phyloP scores from a whole-genome alignment of 2,797 vertebrate genomes.

The Rhynchotus rufescens region DNA sequence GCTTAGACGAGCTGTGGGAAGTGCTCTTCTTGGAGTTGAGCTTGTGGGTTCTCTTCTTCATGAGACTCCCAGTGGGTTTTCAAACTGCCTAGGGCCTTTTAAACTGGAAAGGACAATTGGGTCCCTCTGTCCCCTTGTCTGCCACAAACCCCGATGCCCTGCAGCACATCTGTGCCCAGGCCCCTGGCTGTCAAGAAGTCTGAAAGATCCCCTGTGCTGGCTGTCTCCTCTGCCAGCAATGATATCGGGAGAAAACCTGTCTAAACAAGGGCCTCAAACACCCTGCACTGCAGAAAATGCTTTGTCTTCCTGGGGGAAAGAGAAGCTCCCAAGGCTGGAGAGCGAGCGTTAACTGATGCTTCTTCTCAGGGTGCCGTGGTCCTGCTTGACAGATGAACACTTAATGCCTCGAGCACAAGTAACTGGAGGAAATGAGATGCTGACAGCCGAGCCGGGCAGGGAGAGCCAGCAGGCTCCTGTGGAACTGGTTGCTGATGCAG shows the following conservation, averaged over 20 bases:
- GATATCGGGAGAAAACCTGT: neutral
- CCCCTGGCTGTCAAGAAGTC: neutral
- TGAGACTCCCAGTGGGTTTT: neutral
- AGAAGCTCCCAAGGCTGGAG: neutral
- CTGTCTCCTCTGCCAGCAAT: neutral
- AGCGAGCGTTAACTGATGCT: neutral
- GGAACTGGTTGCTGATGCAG: fast-evolving
- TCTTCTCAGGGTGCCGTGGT: constrained; percentile 33
- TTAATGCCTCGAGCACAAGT: neutral
- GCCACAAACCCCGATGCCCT: neutral
- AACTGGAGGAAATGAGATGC: neutral
- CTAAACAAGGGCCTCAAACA: neutral
- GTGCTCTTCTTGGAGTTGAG: neutral
- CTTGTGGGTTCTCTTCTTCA: neutral
- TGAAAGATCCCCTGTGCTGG: neutral
- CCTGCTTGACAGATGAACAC: neutral
- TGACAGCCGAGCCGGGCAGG: neutral
- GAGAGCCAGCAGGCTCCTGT: neutral
- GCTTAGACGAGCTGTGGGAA: neutral
- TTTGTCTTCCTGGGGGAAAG: neutral
- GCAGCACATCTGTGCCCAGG: neutral
- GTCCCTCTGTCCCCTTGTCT: neutral
- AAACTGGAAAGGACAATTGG: neutral
- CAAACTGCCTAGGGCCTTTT: neutral
- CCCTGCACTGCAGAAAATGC: neutral